These are phyloP conservation scores for Lithosia quadra DNA, from an alignment of 2,888 invertebrate genomes.

Conservation along the genomic window DNA sequence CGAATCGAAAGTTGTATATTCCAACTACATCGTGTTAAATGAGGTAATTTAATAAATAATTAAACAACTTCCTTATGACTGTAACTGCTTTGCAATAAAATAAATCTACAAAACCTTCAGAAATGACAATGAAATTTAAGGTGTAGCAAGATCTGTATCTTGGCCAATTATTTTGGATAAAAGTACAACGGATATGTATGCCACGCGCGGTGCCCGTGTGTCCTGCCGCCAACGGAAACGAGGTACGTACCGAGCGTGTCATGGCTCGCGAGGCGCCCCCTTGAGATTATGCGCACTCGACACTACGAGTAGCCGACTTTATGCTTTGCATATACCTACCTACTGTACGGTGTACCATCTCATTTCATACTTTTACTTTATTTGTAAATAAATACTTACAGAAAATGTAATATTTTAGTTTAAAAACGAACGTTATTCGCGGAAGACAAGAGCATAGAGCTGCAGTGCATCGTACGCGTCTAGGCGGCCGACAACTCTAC, in stretches of 20 bases:
- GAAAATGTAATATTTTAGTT: constrained; percentile 8
- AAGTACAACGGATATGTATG: constrained; percentile 38
- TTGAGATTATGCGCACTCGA: constrained; percentile 63
- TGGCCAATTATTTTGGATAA: constrained; percentile 8
- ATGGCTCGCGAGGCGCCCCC: constrained; percentile 82
- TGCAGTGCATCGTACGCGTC: constrained; percentile 51
- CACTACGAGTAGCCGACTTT: constrained; percentile 54
- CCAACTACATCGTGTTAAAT: constrained; percentile 40
- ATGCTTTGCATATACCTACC: constrained; percentile 39
- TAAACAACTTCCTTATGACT: constrained; percentile 21
- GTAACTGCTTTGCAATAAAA: constrained; percentile 13
- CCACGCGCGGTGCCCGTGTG: constrained; percentile 53
- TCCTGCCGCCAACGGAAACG: constrained; percentile 68
- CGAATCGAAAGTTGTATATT: background rate
- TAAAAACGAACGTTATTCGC: constrained; percentile 47
- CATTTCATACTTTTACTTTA: constrained; percentile 72
- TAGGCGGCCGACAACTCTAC: constrained; percentile 33
- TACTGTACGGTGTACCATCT: constrained; percentile 77
- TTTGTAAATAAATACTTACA: constrained; percentile 39
- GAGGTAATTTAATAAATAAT: constrained; percentile 29
- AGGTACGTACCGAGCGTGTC: constrained; percentile 61
- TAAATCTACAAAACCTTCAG: background rate
- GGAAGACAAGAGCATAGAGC: constrained; percentile 53
- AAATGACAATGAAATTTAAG: constrained; percentile 2
- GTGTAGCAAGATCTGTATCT: constrained; percentile 1